phyloP scores from a whole-genome alignment of 1,140 invertebrate genomes.

The Drosophila cardini region DNA sequence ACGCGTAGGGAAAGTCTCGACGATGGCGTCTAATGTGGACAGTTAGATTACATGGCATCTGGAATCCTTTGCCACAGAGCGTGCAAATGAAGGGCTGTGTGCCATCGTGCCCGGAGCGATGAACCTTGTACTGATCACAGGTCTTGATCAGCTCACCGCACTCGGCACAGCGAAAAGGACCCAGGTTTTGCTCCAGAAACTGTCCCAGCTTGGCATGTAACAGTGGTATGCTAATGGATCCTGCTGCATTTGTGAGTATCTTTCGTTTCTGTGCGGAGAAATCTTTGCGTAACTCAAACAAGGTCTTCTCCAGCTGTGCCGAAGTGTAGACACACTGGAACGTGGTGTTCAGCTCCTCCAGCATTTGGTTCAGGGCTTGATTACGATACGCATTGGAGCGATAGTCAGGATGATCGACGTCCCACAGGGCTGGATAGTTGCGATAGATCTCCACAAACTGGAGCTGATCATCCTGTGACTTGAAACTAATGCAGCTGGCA shows the following conservation, averaged over 20 bases:
- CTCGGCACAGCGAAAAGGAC: slow-evolving; percentile 72
- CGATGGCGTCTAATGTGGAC: slow-evolving; percentile 75
- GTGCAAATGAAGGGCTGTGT: slow-evolving; percentile 78
- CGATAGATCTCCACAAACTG: slow-evolving; percentile 78
- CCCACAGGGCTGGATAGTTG: slow-evolving; percentile 73
- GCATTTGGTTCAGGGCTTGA: slow-evolving; percentile 71
- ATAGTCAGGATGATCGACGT: slow-evolving; percentile 78
- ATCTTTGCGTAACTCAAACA: slow-evolving; percentile 73
- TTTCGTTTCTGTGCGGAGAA: slow-evolving; percentile 71
- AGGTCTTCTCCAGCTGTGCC: slow-evolving; percentile 72
- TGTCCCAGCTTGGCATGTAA: slow-evolving; percentile 66
- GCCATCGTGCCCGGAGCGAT: slow-evolving; percentile 71
- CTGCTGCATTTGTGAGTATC: slow-evolving; percentile 46
- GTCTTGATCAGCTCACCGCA: slow-evolving; percentile 74
- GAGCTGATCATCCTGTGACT: slow-evolving; percentile 57
- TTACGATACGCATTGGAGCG: slow-evolving; percentile 75
- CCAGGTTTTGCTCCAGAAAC: slow-evolving; percentile 72
- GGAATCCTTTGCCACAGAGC: slow-evolving; percentile 77
- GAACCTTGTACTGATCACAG: slow-evolving; percentile 78
- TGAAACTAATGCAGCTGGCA: slow-evolving; percentile 62
- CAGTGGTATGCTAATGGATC: slow-evolving; percentile 52
- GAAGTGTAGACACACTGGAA: slow-evolving; percentile 36
- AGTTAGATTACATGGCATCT: slow-evolving; percentile 79
- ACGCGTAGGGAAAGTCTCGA: slow-evolving; percentile 74
- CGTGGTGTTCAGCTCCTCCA: slow-evolving; percentile 69